Evolutionary conservation across 1,140 invertebrate genomes (phyloP).

Genomic region (Mycetomoellerius zeteki): DNA sequence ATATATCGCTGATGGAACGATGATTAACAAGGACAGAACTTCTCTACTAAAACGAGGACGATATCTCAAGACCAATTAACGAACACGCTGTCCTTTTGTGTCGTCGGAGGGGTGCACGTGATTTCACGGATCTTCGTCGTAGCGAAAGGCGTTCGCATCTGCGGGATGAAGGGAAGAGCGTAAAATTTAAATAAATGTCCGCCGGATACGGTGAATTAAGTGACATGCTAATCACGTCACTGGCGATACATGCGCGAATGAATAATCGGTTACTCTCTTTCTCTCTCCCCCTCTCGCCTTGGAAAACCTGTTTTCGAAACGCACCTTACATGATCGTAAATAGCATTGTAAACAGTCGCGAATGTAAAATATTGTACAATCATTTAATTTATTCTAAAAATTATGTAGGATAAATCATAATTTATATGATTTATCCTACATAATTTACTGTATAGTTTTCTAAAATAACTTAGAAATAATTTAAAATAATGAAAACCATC

Average conservation of each 20-base stretch:
- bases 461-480: slow-evolving; percentile 4
- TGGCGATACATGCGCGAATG: slow-evolving; percentile 69
- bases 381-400: slow-evolving; percentile 8
- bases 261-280: slow-evolving; percentile 73
- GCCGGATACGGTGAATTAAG: slow-evolving; percentile 82
- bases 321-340: slow-evolving; percentile 18
- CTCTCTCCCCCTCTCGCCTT: not conserved
- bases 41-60: not conserved
- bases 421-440: no score
- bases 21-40: not conserved
- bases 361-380: not conserved
- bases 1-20: not conserved
- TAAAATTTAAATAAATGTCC: slow-evolving; percentile 86
- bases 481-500: not conserved
- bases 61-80: slow-evolving; percentile 56
- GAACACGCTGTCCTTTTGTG: slow-evolving; percentile 69
- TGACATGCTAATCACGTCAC: slow-evolving; percentile 84
- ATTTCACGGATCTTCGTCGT: slow-evolving; percentile 82
- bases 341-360: not conserved
- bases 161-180: slow-evolving; percentile 79
- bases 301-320: slow-evolving; percentile 76
- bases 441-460: not conserved
- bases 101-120: slow-evolving; percentile 66
- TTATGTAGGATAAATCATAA: not conserved
- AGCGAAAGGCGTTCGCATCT: slow-evolving; percentile 74